Conservation (phyloP, 2,113 vertebrate genomes). For the Turnix velox region DNA sequence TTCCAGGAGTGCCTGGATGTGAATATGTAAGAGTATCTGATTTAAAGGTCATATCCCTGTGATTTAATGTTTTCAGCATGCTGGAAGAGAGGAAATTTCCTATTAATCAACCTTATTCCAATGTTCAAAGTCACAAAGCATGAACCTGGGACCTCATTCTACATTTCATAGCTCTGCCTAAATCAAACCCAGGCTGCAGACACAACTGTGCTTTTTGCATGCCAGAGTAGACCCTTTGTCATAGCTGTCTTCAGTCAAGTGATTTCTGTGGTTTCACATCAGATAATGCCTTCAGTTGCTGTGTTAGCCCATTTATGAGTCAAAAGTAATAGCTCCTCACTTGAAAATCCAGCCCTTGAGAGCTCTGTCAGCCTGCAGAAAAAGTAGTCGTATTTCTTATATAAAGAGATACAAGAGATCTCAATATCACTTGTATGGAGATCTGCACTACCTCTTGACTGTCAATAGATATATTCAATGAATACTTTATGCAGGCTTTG, state of each 20-base stretch:
- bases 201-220: neutral
- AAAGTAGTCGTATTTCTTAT: neutral
- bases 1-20: neutral
- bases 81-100: slow-evolving; percentile 31
- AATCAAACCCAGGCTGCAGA: neutral
- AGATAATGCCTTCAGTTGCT: neutral
- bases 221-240: neutral
- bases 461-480: neutral
- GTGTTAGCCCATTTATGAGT: neutral
- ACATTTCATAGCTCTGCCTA: neutral
- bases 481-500: neutral
- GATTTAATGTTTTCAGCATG: slow-evolving; percentile 35
- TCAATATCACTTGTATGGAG: neutral
- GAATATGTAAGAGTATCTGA: slow-evolving; percentile 6
- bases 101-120: slow-evolving; percentile 35
- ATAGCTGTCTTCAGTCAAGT: neutral
- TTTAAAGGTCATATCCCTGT: neutral
- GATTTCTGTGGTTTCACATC: neutral
- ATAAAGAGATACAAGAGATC: neutral
- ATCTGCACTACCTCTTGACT: neutral
- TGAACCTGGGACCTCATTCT: slow-evolving; percentile 1
- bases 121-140: neutral
- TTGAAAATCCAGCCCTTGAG: neutral
- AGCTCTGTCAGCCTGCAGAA: neutral
- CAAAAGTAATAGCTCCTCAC: neutral